phyloP scores from a whole-genome alignment of 2,888 invertebrate genomes.

The Folsomia manolachei region DNA sequence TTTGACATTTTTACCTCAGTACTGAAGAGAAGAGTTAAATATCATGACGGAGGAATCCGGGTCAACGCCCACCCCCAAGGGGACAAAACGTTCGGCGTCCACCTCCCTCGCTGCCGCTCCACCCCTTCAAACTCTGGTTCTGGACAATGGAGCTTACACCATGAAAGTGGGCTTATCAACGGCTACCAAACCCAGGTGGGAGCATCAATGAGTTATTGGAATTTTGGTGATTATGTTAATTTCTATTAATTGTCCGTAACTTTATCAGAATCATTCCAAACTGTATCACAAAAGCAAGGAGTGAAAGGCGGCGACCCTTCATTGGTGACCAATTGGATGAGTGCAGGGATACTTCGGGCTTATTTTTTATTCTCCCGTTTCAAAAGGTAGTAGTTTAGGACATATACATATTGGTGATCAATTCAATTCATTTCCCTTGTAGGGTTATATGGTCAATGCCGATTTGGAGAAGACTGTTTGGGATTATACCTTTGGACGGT shows the following conservation, averaged over 20 bases:
- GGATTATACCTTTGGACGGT: conserved; percentile 94
- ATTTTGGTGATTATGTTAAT: background rate
- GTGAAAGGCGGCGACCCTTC: conserved; percentile 88
- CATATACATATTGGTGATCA: too few species aligned
- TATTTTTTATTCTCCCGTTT: conserved; percentile 89
- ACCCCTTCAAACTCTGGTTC: conserved; percentile 65
- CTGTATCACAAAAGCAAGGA: conserved; percentile 97
- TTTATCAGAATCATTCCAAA: conserved; percentile 73
- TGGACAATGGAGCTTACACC: conserved; percentile 86
- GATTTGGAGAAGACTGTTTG: conserved; percentile 92
- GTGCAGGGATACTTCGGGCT: conserved; percentile 89
- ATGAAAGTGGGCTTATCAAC: conserved; percentile 80
- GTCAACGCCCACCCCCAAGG: background rate
- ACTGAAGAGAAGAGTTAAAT: too few species aligned
- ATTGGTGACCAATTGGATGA: conserved; percentile 93
- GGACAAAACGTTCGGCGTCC: background rate
- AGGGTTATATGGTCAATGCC: conserved; percentile 92
- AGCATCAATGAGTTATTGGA: conserved; percentile 38
- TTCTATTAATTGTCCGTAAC: background rate
- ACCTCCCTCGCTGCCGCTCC: conserved; percentile 8
- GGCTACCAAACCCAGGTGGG: conserved; percentile 66
- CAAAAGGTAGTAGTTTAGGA: conserved; percentile 71
- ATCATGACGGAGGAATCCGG: too few species aligned
- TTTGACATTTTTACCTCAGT: too few species aligned
- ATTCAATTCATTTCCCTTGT: background rate